These are phyloP conservation scores for Spondyliosoma cantharus DNA, from an alignment of 2,797 vertebrate genomes.

Conservation along the genomic window DNA sequence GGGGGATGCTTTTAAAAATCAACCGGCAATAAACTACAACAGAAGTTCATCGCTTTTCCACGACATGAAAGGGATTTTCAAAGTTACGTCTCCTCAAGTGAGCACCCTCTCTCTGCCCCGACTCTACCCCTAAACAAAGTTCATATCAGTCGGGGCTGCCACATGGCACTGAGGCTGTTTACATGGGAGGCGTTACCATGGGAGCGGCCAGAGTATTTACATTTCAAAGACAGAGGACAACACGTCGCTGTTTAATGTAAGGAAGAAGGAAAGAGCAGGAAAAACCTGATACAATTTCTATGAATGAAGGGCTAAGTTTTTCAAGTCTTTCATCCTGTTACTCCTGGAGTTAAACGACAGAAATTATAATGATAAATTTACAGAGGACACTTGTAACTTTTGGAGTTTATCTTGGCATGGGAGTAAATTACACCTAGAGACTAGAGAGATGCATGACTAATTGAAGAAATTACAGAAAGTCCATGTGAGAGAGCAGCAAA, in stretches of 20 bases:
- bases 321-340: slow-evolving; percentile 45
- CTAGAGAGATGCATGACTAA: slow-evolving; percentile 53
- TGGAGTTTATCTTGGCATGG: slow-evolving; percentile 53
- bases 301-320: slow-evolving; percentile 24
- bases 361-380: slow-evolving; percentile 46
- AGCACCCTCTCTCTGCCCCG: slow-evolving; percentile 58
- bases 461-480: slow-evolving; percentile 64
- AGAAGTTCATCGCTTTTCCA: slow-evolving; percentile 79
- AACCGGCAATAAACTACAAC: slow-evolving; percentile 81
- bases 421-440: slow-evolving; percentile 56
- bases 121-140: slow-evolving; percentile 66
- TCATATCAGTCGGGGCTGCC: slow-evolving; percentile 60
- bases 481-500: slow-evolving; percentile 59
- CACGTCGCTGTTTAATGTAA: slow-evolving; percentile 46
- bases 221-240: slow-evolving; percentile 71
- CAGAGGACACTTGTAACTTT: slow-evolving; percentile 27
- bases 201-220: slow-evolving; percentile 76
- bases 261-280: slow-evolving; percentile 35
- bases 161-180: slow-evolving; percentile 64
- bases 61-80: slow-evolving; percentile 80
- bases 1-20: slow-evolving; percentile 80
- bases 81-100: slow-evolving; percentile 68
- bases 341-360: slow-evolving; percentile 29
- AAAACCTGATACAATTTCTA: slow-evolving; percentile 28
- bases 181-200: slow-evolving; percentile 69